Evolutionary conservation across 2,888 invertebrate species (phyloP), one percentile per base, ranked within the genome.

Genomic region (Xestia c-nigrum): DNA sequence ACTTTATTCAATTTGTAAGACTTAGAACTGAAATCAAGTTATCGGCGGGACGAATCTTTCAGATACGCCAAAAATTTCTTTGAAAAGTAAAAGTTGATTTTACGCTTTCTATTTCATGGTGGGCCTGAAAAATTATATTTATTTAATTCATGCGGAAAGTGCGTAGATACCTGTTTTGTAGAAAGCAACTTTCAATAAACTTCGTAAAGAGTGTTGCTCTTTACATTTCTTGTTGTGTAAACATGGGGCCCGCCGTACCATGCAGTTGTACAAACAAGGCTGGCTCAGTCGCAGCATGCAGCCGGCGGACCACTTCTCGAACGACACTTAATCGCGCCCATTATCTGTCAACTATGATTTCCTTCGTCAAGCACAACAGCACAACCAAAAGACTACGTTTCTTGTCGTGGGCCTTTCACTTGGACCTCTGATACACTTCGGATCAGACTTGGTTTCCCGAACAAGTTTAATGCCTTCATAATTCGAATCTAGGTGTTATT

Each of bases 271-370:
- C 55, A 84, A 78, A 74, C 67, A 78, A 52, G 61, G 21, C 57
- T 67, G 59, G 59, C 70, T 24, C 55, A 40, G 40, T 50, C 55
- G 55, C 65, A 55, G 38, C 69, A 65, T 66, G 74, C 74, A 73
- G 77, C 77, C 72, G 81, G 83, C 78, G 81, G 68, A 84, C 76
- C 80, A 83, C 77, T 86, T 80, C 81, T 76, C 82, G 68, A 70
- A 40, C 59, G 76, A 81, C 86, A 85, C 88, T 85, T 89, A 89
- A 90, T 91, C 88, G 85, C 72, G 80, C 67, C 85, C 85, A 90
- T 90, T 91, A 91, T 89, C 88, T 90, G 89, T 91, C 91, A 91
- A 90, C 89, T 88, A 87, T 85, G 89, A 90, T 92, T 91, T 92
- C 91, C 91, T 90, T 79, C 69, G 80, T 50, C 65, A 61, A 80